Evolutionary conservation across 2,888 invertebrate species (phyloP).

Genomic region (Diplazon laetatorius): DNA sequence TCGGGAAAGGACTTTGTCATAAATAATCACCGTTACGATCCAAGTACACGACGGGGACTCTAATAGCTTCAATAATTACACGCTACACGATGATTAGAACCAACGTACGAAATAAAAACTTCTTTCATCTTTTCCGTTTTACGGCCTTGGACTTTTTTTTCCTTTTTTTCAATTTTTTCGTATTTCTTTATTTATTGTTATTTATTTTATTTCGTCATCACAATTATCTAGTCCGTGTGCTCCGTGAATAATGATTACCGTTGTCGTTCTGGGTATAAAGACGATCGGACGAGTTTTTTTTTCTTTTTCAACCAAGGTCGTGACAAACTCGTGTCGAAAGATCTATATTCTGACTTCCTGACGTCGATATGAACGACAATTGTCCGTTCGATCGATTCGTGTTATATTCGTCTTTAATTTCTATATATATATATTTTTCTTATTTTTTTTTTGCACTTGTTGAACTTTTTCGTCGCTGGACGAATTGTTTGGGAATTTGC

Average conservation of each 20-base stretch:
- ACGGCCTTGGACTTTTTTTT: conserved; percentile 32
- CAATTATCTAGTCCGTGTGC: not conserved
- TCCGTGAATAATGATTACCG: conserved; percentile 12
- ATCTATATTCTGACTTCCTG: conserved; percentile 36
- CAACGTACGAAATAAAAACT: not conserved
- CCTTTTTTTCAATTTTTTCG: conserved; percentile 6
- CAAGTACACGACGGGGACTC: conserved; percentile 5
- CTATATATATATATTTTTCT: too few relatives aligned
- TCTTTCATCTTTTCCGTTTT: conserved; percentile 13
- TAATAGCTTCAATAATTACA: conserved; percentile 32
- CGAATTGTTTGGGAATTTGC: not conserved
- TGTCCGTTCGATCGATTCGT: not conserved
- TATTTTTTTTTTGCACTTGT: too few relatives aligned
- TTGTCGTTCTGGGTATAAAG: conserved; percentile 10
- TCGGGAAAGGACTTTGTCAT: conserved; percentile 33
- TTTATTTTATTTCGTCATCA: too few relatives aligned
- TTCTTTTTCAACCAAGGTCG: too few relatives aligned
- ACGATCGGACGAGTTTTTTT: not conserved
- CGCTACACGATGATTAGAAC: conserved; percentile 14
- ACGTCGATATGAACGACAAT: conserved; percentile 1
- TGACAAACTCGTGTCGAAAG: conserved; percentile 12
- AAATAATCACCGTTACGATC: conserved; percentile 26
- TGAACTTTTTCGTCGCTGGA: too few relatives aligned
- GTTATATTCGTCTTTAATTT: too few relatives aligned
- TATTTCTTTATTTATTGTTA: too few relatives aligned